Evolutionary conservation across 1,140 invertebrate species (phyloP), one percentile per base, ranked within the genome.

Genomic region (Apis dorsata): DNA sequence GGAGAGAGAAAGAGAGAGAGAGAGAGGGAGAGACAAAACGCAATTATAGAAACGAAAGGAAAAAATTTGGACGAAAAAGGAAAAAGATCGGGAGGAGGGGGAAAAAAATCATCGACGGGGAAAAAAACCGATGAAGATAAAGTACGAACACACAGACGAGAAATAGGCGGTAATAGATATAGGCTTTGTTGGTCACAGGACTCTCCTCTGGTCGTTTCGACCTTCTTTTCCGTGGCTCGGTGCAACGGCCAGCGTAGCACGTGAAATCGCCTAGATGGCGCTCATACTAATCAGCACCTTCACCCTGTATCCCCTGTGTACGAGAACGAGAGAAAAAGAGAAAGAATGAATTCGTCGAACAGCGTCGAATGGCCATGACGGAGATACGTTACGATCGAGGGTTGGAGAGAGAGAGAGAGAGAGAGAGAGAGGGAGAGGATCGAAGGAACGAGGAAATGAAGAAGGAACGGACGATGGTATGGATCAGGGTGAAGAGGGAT

Each of bases 331-430:
- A 5, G 84, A 60, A 69, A 80, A 81, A 79, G 72, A 59, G 85
- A 85, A 84, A 78, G 84, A 85, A 85, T 68, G 82, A 82, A 0
- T 44, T 44, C 71, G 84, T 88, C 85, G 75, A 34, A 44, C 13
- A 17, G n/a, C 21, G 24, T 59, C n/a, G 24, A 44, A 11, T 59
- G 74, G 24, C 21, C 10, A 11, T 2, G 17, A 28, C 9, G 24
- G 70, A 19, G 55, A 34, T 11, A 21, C 19, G 28, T 51, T 49
- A 21, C 34, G 7, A 44, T 44, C 34, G 34, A 19, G 24, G 17
- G 10, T 55, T 12, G 53, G 15, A 28, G 1, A 65, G 15, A 9
- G 10, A 59, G 57, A 59, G 9, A 59, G 19, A 1, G 1, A 19
- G 34, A n/a, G 2, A 15, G n/a, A 44, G 19, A n/a, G 28, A 11